Evolutionary conservation across 2,888 invertebrate species (phyloP), one percentile per base, ranked within the genome.

Genomic region (Rhamphomyia laevipes): DNA sequence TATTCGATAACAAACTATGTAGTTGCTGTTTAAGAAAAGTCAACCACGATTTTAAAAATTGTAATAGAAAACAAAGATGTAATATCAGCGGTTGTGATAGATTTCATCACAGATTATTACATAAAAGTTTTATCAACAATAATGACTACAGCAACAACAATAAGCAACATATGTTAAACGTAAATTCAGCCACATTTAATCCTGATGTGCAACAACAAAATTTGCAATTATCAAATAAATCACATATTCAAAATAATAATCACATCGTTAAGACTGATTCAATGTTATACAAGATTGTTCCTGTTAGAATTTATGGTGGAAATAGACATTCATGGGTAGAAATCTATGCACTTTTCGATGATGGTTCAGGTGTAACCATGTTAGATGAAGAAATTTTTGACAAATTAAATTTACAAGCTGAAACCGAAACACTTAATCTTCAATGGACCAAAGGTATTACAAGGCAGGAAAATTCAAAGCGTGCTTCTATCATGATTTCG

Each of bases 221-320:
- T 33, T n/a, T n/a, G n/a, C n/a, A 3, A 33, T 9, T 13, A 5
- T 21, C 5, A n/a, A n/a, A n/a, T n/a, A 33, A 11, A 33, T 33
- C 33, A 33, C 3, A 4, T 33, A 9, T 33, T 6, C 33, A 11
- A 13, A 11, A 9, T 33, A 33, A 33, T 33, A 33, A 33, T 33
- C 33, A 33, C 13, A 33, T 13, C 4, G 33, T 33, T 3, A 11
- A 33, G 33, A 4, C 33, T 6, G 13, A 33, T 9, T 4, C 33
- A 35, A 42, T 43, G n/a, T 46, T 52, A 6, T 54, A 51, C 21
- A 47, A 50, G 27, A 43, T 54, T 13, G 7, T 55, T 16, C 51
- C 54, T 0, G 38, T 52, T 4, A 51, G 46, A 11, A 10, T 54
- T 5, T 43, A 23, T 37, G 50, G 50, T 6, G 40, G 38, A n/a